These are phyloP conservation scores for Malacoctenus gilli DNA, from an alignment of 2,797 vertebrate species.

Conservation along the genomic window DNA sequence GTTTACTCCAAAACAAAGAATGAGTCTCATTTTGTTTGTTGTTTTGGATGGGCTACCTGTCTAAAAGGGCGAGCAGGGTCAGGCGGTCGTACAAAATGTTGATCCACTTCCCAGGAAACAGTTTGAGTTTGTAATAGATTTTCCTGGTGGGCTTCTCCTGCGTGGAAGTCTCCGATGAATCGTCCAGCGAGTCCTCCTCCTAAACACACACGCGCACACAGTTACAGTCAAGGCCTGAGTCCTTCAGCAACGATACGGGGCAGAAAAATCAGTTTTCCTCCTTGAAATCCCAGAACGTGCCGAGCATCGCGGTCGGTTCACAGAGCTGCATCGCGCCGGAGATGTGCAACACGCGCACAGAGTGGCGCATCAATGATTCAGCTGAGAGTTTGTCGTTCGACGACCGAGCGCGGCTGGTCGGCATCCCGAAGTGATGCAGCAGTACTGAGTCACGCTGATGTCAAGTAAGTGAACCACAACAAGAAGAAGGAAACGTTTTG, in stretches of 20 bases:
- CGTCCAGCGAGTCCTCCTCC: constrained; percentile 87
- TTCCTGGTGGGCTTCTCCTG: constrained; percentile 87
- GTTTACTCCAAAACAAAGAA: too few relatives aligned
- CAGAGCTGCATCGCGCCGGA: background rate
- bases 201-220: constrained; percentile 37
- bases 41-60: too few relatives aligned
- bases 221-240: too few relatives aligned
- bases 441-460: background rate
- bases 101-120: constrained; percentile 95
- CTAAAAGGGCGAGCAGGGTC: constrained; percentile 88
- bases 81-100: constrained; percentile 94
- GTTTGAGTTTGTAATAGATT: constrained; percentile 91
- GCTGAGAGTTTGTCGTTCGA: constrained; percentile 16
- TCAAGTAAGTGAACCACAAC: background rate
- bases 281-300: too few relatives aligned
- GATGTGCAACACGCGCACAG: constrained; percentile 2
- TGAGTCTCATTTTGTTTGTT: too few relatives aligned
- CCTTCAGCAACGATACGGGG: too few relatives aligned
- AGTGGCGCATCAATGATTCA: constrained; percentile 35
- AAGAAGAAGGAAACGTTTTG: constrained; percentile 5
- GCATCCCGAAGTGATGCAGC: constrained; percentile 10
- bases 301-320: background rate
- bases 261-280: too few relatives aligned
- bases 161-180: constrained; percentile 88
- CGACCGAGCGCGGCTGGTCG: constrained; percentile 20